A percentile compares a stretch with the other conserved stretches of the same genome.
Evolutionary conservation across 1,140 invertebrate species (phyloP).

Genomic region (Brachystomella parvula): DNA sequence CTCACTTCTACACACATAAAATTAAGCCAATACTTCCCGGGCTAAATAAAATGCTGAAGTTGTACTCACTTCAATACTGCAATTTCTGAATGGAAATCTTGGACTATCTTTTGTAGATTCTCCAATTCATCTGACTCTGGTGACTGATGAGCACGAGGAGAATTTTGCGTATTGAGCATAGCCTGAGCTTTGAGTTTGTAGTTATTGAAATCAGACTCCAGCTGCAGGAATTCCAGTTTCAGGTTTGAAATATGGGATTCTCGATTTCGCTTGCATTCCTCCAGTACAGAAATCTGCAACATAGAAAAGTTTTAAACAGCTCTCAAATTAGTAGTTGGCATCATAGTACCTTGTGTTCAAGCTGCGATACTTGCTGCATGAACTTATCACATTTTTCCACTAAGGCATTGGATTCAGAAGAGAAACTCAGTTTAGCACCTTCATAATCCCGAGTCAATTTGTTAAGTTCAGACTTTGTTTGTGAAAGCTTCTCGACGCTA

Average conservation of each 20-base stretch:
- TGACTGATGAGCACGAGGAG: not conserved
- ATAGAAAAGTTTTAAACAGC: not conserved
- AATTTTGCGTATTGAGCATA: conserved; percentile 36
- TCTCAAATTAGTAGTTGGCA: not conserved
- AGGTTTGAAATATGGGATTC: conserved; percentile 35
- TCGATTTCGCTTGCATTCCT: conserved; percentile 33
- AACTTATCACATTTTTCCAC: conserved; percentile 22
- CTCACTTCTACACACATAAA: conserved; percentile 26
- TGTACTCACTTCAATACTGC: conserved; percentile 32
- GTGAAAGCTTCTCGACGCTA: conserved; percentile 26
- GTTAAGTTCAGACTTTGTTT: conserved; percentile 31
- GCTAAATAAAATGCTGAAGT: not conserved
- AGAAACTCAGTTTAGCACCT: conserved; percentile 30
- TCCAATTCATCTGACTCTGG: conserved; percentile 32
- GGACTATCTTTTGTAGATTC: conserved; percentile 37
- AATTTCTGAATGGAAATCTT: conserved; percentile 37
- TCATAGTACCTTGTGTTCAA: conserved; percentile 34
- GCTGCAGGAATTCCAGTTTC: conserved; percentile 36
- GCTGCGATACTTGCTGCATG: conserved; percentile 20
- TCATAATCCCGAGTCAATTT: conserved; percentile 30
- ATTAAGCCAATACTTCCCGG: conserved; percentile 9
- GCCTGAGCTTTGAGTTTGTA: conserved; percentile 36
- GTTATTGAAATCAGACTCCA: conserved; percentile 35
- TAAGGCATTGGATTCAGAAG: conserved; percentile 29
- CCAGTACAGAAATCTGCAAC: conserved; percentile 31